Base-by-base conservation (phyloP, 2,797 vertebrate genomes). In the Xenentodon cancila region DNA sequence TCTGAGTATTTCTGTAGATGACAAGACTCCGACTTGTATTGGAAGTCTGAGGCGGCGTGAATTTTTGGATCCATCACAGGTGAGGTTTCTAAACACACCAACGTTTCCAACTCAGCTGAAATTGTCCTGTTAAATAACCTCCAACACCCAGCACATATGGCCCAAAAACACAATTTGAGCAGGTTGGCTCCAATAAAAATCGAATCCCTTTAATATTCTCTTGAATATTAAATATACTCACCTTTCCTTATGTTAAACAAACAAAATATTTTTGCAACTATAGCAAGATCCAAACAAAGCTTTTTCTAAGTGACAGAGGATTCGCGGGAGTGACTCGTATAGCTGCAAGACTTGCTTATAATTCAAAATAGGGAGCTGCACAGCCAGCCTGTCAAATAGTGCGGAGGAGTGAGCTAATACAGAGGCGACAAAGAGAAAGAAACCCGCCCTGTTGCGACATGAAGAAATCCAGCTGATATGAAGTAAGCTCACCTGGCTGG, bases 381-480 rank as follows among this genome's bases (percentile, higher is more conserved):
- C 66, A 85, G 77, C 40, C 3, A 53, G 73, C 60, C 75, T 82
- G 82, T 78, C 74, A 75, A 59, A 54, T 59, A 54, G 57, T 81
- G 69, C 47, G 64, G 73, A 81, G 79, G 75, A 81, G 77, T 70
- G 48, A 5, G 48, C 58, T 68, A 68, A 81, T 25, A 68, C 65
- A 43, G 69, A 49, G 46, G 17, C n/a, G 63, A 61, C 54, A 52
- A 61, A 37, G 71, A 53, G 47, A 30, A 45, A 59, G 20, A 68
- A 40, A 59, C 45, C 16, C 61, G 64, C 53, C 53, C 55, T 73
- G 64, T 59, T 75, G 77, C 53, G 79, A 78, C 72, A 75, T 67
- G 37, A 65, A 67, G 77, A 71, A 73, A 80, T 71, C 70, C 49
- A 64, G 46, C 42, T 7, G 59, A 72, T 68, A 59, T 40, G 61